Evolutionary conservation across 2,797 vertebrate genomes (phyloP).

Genomic region (Myotis daubentonii): DNA sequence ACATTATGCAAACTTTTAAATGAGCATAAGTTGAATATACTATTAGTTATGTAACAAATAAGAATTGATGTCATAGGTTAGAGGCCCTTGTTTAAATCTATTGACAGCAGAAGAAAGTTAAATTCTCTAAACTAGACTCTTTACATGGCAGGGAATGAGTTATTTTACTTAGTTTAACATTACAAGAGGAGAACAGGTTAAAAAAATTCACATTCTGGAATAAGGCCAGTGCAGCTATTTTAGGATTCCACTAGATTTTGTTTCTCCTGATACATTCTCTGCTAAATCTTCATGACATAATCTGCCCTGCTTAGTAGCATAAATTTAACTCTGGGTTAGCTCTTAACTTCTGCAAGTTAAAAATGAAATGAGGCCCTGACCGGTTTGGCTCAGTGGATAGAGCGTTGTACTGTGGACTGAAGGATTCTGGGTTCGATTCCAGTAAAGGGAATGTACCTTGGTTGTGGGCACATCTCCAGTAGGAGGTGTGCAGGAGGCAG

Average conservation of each 20-base stretch:
- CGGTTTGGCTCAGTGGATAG: too few species aligned
- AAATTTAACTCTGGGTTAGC: not conserved
- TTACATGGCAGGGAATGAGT: not conserved
- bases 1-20: not conserved
- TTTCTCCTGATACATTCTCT: not conserved
- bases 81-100: not conserved
- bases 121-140: not conserved
- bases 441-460: too few species aligned
- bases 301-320: not conserved
- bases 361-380: not conserved
- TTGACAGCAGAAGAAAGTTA: not conserved
- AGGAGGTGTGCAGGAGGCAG: too few species aligned
- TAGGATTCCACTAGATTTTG: not conserved
- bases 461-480: too few species aligned
- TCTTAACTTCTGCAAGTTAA: not conserved
- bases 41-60: not conserved
- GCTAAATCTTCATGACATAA: not conserved
- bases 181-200: not conserved
- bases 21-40: not conserved
- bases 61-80: not conserved
- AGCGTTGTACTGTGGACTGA: too few species aligned
- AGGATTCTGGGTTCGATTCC: too few species aligned
- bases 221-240: not conserved
- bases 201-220: not conserved
- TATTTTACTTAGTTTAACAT: not conserved